These are phyloP conservation scores for Pollachius pollachius DNA, from an alignment of 2,113 vertebrate genomes.

Conservation along the genomic window DNA sequence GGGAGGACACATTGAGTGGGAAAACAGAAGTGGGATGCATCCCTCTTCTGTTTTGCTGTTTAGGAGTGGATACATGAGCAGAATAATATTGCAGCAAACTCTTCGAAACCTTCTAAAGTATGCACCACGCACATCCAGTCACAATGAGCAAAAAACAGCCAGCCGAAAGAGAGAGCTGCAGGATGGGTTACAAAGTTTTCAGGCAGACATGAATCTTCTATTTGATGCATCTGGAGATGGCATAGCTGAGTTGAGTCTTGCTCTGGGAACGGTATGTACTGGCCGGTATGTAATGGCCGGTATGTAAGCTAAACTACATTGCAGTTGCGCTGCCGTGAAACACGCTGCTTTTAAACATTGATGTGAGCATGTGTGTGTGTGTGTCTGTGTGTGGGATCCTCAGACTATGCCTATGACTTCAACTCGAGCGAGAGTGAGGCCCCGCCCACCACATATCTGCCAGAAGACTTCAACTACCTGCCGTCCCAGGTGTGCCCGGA, in stretches of 20 bases:
- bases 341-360: neutral
- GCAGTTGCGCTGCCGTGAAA: neutral
- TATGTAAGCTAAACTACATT: neutral
- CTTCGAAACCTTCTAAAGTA: too few species aligned
- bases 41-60: too few species aligned
- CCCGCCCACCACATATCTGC: constrained; percentile 89
- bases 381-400: constrained; percentile 3
- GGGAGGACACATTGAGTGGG: too few species aligned
- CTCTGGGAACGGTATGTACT: neutral
- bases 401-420: constrained; percentile 92
- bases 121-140: too few species aligned
- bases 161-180: too few species aligned
- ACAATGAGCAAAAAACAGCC: too few species aligned
- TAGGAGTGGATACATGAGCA: too few species aligned
- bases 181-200: too few species aligned
- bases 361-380: neutral
- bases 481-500: constrained; percentile 87
- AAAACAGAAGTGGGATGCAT: too few species aligned
- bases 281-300: neutral
- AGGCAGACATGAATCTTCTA: neutral
- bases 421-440: constrained; percentile 86
- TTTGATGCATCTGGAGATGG: too few species aligned
- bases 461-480: constrained; percentile 89
- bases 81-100: too few species aligned
- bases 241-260: neutral